These are phyloP conservation scores for Cheilosia pagana DNA, from an alignment of 2,888 invertebrate genomes.

Conservation along the genomic window DNA sequence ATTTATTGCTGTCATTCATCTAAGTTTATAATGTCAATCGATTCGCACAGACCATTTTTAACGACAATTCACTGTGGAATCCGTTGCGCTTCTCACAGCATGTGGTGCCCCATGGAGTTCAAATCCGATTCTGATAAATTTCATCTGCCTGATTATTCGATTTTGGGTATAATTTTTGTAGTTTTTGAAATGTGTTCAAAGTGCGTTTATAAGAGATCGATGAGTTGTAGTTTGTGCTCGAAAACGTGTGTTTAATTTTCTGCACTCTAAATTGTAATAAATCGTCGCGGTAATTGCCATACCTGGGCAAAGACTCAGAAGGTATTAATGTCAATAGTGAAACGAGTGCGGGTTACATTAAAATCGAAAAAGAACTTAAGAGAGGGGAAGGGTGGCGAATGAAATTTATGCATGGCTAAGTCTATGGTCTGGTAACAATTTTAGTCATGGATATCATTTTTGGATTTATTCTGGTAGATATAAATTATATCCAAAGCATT, in stretches of 20 bases:
- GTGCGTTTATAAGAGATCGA: not conserved
- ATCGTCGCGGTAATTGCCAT: too few species aligned
- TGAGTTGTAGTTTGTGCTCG: not conserved
- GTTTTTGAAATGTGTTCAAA: constrained; percentile 5
- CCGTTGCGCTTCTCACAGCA: constrained; percentile 37
- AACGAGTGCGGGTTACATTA: too few species aligned
- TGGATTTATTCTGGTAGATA: too few species aligned
- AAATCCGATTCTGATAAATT: constrained; percentile 35
- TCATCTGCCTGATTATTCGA: constrained; percentile 29
- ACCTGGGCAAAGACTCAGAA: too few species aligned
- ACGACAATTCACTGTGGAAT: constrained; percentile 13
- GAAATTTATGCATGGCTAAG: too few species aligned
- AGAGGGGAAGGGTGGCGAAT: too few species aligned
- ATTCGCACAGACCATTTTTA: constrained; percentile 29
- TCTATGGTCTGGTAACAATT: too few species aligned
- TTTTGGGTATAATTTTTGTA: constrained; percentile 12
- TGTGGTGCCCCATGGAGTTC: constrained; percentile 16
- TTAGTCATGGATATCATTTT: too few species aligned
- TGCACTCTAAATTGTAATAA: too few species aligned
- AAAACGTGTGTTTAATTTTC: not conserved
- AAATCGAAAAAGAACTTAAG: too few species aligned
- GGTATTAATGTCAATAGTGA: too few species aligned
- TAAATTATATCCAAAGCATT: too few species aligned
- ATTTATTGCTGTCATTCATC: constrained; percentile 63
- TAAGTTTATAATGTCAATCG: constrained; percentile 55